Percentiles rank a stretch among this genome's conserved stretches.
phyloP scores from a whole-genome alignment of 1,140 invertebrate species.

The Drosophila melanica region DNA sequence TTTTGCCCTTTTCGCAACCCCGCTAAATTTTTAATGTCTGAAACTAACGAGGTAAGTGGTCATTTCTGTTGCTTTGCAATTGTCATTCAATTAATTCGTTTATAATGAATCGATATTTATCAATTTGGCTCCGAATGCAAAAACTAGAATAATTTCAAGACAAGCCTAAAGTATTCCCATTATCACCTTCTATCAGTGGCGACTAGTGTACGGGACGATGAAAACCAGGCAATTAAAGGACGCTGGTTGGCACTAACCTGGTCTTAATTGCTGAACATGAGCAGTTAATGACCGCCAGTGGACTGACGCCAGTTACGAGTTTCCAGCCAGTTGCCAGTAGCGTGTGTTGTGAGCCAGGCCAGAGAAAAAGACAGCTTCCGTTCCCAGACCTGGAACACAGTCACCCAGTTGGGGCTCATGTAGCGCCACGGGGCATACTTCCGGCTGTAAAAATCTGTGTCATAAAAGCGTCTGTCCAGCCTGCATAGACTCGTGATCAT shows the following conservation, averaged over 20 bases:
- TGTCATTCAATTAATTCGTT: conserved; percentile 59
- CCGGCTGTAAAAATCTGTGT: conserved; percentile 70
- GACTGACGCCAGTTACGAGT: conserved; percentile 11
- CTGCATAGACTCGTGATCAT: too few relatives aligned
- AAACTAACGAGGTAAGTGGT: neutral
- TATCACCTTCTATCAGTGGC: neutral
- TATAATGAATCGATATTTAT: neutral
- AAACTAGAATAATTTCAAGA: too few relatives aligned
- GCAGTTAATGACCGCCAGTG: conserved; percentile 68
- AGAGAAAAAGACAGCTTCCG: conserved; percentile 65
- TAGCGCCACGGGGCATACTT: conserved; percentile 69
- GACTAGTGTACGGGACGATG: neutral
- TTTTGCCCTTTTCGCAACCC: too few relatives aligned
- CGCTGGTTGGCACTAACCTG: conserved; percentile 3
- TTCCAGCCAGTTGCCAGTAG: conserved; percentile 2
- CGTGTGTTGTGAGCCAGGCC: neutral
- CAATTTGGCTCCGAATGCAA: too few relatives aligned
- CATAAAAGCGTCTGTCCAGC: conserved; percentile 54
- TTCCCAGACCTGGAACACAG: conserved; percentile 60
- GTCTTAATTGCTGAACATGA: conserved; percentile 57
- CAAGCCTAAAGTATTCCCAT: too few relatives aligned
- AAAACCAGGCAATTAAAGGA: conserved; percentile 4
- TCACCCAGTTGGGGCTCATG: conserved; percentile 23
- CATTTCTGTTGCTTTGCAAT: conserved; percentile 36
- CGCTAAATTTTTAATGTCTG: too few relatives aligned